phyloP scores from a whole-genome alignment of 2,888 invertebrate species.

The Papilio gigon region DNA sequence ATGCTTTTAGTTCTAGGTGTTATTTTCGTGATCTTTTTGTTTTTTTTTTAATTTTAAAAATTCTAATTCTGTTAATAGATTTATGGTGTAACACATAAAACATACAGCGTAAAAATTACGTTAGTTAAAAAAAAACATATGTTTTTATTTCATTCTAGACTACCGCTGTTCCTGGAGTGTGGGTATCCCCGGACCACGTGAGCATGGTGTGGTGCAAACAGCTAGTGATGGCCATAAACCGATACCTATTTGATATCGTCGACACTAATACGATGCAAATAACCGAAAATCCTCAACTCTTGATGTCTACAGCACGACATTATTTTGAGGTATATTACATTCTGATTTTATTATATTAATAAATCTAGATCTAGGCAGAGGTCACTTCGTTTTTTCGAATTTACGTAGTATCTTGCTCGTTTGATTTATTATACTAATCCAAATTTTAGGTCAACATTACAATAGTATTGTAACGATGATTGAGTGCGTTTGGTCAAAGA shows the following conservation, averaged over 20 bases:
- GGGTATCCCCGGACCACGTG: constrained; percentile 94
- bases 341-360: too few relatives aligned
- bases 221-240: constrained; percentile 88
- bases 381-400: too few relatives aligned
- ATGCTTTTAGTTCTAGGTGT: too few relatives aligned
- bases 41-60: too few relatives aligned
- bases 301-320: constrained; percentile 59
- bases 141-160: constrained; percentile 70
- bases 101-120: too few relatives aligned
- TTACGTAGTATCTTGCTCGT: too few relatives aligned
- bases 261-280: constrained; percentile 77
- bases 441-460: background rate
- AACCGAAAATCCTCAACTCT: constrained; percentile 53
- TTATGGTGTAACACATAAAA: too few relatives aligned
- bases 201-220: constrained; percentile 97
- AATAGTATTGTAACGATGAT: too few relatives aligned
- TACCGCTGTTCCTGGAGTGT: constrained; percentile 90
- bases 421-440: too few relatives aligned
- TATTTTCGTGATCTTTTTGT: too few relatives aligned
- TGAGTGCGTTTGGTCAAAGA: background rate
- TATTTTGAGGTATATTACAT: constrained; percentile 68
- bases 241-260: constrained; percentile 91
- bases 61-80: too few relatives aligned
- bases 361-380: too few relatives aligned
- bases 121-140: background rate